These are phyloP conservation scores for Neogale vison DNA, from an alignment of 2,113 vertebrate species.

Conservation along the genomic window DNA sequence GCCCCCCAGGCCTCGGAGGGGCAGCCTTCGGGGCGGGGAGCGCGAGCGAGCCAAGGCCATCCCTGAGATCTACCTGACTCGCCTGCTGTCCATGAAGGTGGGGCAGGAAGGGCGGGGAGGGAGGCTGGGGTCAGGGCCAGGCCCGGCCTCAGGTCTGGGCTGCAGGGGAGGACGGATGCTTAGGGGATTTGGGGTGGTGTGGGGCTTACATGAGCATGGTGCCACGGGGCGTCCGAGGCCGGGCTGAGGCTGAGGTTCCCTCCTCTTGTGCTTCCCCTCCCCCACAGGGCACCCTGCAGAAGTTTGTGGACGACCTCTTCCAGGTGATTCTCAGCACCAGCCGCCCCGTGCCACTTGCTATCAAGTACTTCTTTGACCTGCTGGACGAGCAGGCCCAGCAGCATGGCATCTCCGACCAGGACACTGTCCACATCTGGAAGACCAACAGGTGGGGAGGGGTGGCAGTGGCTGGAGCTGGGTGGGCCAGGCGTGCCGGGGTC, in stretches of 20 bases:
- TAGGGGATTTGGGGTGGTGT: too few species aligned
- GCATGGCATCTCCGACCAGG: slow-evolving; percentile 93
- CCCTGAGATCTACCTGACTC: slow-evolving; percentile 98
- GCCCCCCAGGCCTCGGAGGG: slow-evolving; percentile 94
- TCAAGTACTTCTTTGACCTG: slow-evolving; percentile 98
- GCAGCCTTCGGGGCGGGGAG: slow-evolving; percentile 91
- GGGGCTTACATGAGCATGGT: not conserved
- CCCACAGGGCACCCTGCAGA: slow-evolving; percentile 95
- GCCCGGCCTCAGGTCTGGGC: not conserved
- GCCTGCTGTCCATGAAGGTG: slow-evolving; percentile 99
- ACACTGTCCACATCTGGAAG: slow-evolving; percentile 99
- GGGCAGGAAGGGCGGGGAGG: not conserved
- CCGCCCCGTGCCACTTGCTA: slow-evolving; percentile 94
- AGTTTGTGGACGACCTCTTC: slow-evolving; percentile 98
- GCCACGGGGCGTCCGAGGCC: rapidly evolving
- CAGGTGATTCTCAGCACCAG: slow-evolving; percentile 97
- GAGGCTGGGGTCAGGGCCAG: not conserved
- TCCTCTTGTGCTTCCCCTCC: not conserved
- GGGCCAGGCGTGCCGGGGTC: rapidly evolving
- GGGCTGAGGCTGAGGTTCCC: not conserved
- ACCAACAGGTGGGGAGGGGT: slow-evolving; percentile 95
- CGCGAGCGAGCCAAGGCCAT: slow-evolving; percentile 97
- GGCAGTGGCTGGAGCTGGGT: not conserved
- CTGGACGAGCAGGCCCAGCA: slow-evolving; percentile 95
- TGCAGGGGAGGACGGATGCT: slow-evolving; percentile 68